A percentile compares a stretch with the other conserved stretches of the same genome.
Conservation (phyloP, 2,797 vertebrate species). For the Esox masquinongy region DNA sequence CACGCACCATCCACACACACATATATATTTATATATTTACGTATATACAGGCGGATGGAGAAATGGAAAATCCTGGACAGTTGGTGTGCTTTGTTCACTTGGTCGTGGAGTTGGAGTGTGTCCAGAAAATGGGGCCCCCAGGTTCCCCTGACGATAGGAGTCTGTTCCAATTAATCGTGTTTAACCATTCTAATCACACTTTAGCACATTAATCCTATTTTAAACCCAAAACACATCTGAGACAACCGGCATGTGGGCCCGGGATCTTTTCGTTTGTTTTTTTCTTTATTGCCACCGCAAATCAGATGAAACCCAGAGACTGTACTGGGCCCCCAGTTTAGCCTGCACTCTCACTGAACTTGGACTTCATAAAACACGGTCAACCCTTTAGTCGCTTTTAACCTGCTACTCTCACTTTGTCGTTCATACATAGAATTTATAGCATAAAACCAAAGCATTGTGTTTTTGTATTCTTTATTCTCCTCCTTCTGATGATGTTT, state of each 20-base stretch:
- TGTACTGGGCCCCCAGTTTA: constrained; percentile 76
- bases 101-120: constrained; percentile 84
- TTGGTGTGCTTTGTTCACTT: constrained; percentile 89
- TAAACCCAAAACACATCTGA: constrained; percentile 95
- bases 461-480: constrained; percentile 56
- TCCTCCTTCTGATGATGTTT: constrained; percentile 53
- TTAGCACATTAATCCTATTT: constrained; percentile 99
- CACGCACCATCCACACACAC: constrained; percentile 14
- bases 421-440: constrained; percentile 89
- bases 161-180: constrained; percentile 98
- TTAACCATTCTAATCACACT: constrained; percentile 99
- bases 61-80: constrained; percentile 87
- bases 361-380: constrained; percentile 88
- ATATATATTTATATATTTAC: no score
- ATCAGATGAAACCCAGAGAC: constrained; percentile 94
- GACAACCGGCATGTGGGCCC: constrained; percentile 83
- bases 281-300: constrained; percentile 92
- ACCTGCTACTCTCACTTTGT: neutral
- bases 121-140: constrained; percentile 78
- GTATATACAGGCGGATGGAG: constrained; percentile 68
- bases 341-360: constrained; percentile 97
- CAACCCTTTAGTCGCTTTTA: constrained; percentile 21
- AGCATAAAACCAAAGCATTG: constrained; percentile 88
- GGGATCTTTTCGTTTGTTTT: constrained; percentile 50
- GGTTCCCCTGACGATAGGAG: constrained; percentile 84